These are phyloP conservation scores for Drosophila quinaria DNA, from an alignment of 2,888 invertebrate species.

Conservation along the genomic window DNA sequence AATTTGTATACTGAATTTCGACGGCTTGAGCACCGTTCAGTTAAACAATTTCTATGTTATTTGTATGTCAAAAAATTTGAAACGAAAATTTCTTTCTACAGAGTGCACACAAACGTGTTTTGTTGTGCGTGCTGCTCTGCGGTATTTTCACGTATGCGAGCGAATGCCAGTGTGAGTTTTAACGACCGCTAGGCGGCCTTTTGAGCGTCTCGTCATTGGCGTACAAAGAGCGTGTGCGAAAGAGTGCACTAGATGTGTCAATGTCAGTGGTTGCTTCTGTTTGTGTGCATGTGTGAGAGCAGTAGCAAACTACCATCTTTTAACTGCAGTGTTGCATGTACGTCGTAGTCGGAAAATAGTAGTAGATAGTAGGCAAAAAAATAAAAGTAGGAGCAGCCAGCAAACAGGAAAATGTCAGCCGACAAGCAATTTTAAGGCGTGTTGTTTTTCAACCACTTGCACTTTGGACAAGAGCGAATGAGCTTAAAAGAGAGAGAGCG, in stretches of 20 bases:
- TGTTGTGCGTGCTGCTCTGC: slow-evolving; percentile 67
- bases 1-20: slow-evolving; percentile 79
- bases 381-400: slow-evolving; percentile 11
- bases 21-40: slow-evolving; percentile 72
- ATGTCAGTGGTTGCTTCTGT: slow-evolving; percentile 68
- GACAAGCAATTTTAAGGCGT: slow-evolving; percentile 58
- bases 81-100: slow-evolving; percentile 57
- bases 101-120: slow-evolving; percentile 69
- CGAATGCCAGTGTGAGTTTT: slow-evolving; percentile 59
- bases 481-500: slow-evolving; percentile 12
- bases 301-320: slow-evolving; percentile 49
- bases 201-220: slow-evolving; percentile 62
- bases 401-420: slow-evolving; percentile 30
- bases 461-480: slow-evolving; percentile 25
- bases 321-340: slow-evolving; percentile 72
- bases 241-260: slow-evolving; percentile 67
- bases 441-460: slow-evolving; percentile 59
- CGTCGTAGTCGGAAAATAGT: slow-evolving; percentile 53
- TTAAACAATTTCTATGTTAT: slow-evolving; percentile 65
- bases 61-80: slow-evolving; percentile 52
- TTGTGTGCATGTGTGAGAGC: slow-evolving; percentile 39
- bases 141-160: slow-evolving; percentile 68
- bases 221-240: slow-evolving; percentile 48
- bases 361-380: slow-evolving; percentile 47
- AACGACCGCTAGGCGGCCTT: slow-evolving; percentile 68